Percentiles rank a stretch among this genome's conserved stretches.
These are phyloP conservation scores for Zoroaster sp. DNA, from an alignment of 53 echinoderm and acorn worm species.

Conservation along the genomic window DNA sequence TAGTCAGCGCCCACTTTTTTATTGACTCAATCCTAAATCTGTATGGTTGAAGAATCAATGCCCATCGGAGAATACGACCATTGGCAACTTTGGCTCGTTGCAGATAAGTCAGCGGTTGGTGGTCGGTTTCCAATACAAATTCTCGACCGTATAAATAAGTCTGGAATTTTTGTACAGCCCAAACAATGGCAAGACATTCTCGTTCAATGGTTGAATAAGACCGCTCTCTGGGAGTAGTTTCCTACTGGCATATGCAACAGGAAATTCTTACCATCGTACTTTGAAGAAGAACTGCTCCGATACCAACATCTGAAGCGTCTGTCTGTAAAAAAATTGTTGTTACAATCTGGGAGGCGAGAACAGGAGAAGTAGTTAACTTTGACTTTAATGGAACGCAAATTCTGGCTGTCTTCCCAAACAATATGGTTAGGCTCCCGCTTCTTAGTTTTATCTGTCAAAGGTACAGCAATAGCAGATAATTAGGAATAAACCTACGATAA, in stretches of 20 bases:
- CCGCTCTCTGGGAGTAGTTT: background rate
- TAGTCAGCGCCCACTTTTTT: slow-evolving; percentile 60
- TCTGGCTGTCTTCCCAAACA: slow-evolving; percentile 49
- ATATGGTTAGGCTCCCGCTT: slow-evolving; percentile 60
- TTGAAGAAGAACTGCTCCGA: too few species aligned
- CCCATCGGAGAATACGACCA: slow-evolving; percentile 34
- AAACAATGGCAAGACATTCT: slow-evolving; percentile 17
- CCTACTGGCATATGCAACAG: slow-evolving; percentile 24
- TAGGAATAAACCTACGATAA: slow-evolving; percentile 56
- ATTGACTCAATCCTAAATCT: slow-evolving; percentile 37
- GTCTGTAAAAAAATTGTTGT: slow-evolving; percentile 34
- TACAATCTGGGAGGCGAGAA: slow-evolving; percentile 52
- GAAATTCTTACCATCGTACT: too few species aligned
- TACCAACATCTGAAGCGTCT: slow-evolving; percentile 26
- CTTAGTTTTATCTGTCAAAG: slow-evolving; percentile 67
- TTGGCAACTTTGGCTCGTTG: slow-evolving; percentile 24
- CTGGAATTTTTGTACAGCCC: slow-evolving; percentile 30
- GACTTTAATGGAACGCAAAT: slow-evolving; percentile 55
- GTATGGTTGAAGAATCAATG: slow-evolving; percentile 42
- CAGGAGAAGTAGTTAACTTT: slow-evolving; percentile 20
- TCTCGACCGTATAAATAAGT: slow-evolving; percentile 22
- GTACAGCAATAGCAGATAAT: slow-evolving; percentile 61
- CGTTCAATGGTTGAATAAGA: slow-evolving; percentile 7
- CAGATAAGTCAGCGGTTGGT: slow-evolving; percentile 6
- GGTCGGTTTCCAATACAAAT: slow-evolving; percentile 47